Base-by-base conservation (phyloP, 2,797 vertebrate genomes). In the Gouania willdenowi region DNA sequence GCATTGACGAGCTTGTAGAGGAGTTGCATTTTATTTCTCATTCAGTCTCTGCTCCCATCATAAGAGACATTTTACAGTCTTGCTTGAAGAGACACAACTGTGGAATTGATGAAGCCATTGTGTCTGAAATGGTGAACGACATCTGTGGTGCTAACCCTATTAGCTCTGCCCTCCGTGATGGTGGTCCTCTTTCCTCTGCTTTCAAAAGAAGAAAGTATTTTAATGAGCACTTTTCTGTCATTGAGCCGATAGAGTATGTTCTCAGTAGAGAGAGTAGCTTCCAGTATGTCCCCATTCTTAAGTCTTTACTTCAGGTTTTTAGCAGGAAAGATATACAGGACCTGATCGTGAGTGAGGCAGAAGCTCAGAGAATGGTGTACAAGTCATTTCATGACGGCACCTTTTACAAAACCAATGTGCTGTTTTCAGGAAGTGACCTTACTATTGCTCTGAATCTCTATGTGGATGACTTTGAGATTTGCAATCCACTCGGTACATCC, bases 271-370 rank as follows among this genome's bases (percentile, higher is more conserved):
- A 36, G 18, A 24, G 35, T 22, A 55, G 23, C 4, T 48, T 54
- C 25, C 39, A 54, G 10, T 54, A 48, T 39, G 42, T 48, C 11
- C 43, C 38, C 12, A 54, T 54, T 43, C 38, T 46, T 5, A 50
- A 38, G 8, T 47, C 32, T n/a, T 38, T 51, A 5, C 22, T 42
- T 21, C 26, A 27, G 26, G 12, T 6, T 27, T 27, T 27, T 26
- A 51, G 19, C 4, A n/a, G n/a, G n/a, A n/a, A n/a, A n/a, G n/a
- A n/a, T n/a, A n/a, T n/a, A n/a, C 37, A 14, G 13, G 28, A 54
- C 24, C 15, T 26, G 2, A 13, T 43, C 15, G 22, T 29, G 7
- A 29, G 29, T 23, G 21, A 24, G 6, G 5, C 9, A 10, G 12
- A 35, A 23, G 33, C 12, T 15, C 27, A 49, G 25, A 24, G 19